A percentile compares a stretch with the other conserved stretches of the same genome.
These are phyloP conservation scores for Trichogramma dendrolimi DNA, from an alignment of 2,888 invertebrate genomes.

Conservation along the genomic window DNA sequence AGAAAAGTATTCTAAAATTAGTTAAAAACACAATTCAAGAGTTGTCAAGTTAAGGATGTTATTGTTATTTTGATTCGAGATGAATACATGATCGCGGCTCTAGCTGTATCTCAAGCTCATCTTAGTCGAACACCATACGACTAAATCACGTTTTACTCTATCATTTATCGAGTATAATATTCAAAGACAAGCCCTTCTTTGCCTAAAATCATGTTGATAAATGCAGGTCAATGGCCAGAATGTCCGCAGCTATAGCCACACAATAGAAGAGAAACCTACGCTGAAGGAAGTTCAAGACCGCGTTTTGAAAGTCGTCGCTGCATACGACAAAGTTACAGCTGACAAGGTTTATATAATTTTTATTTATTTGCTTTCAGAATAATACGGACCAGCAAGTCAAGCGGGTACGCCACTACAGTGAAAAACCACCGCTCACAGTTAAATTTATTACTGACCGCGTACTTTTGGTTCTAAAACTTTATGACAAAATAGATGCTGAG, in stretches of 20 bases:
- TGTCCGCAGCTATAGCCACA: slow-evolving; percentile 38
- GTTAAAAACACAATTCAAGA: no score
- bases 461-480: slow-evolving; percentile 90
- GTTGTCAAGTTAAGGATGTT: no score
- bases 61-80: no score
- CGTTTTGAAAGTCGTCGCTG: slow-evolving; percentile 80
- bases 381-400: slow-evolving; percentile 59
- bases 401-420: slow-evolving; percentile 67
- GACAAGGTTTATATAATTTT: slow-evolving; percentile 67
- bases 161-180: no score
- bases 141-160: no score
- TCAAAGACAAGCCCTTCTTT: not conserved
- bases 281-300: slow-evolving; percentile 70
- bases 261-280: slow-evolving; percentile 56
- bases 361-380: slow-evolving; percentile 59
- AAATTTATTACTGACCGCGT: slow-evolving; percentile 85
- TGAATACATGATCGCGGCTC: no score
- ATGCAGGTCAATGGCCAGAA: slow-evolving; percentile 21
- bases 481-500: slow-evolving; percentile 91
- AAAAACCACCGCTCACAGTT: slow-evolving; percentile 72
- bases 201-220: slow-evolving; percentile 7
- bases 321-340: slow-evolving; percentile 84
- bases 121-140: no score
- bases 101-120: no score
- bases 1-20: no score